Evolutionary conservation across 2,113 vertebrate genomes (phyloP), one percentile per base, ranked within the genome.

Genomic region (Natator depressus): DNA sequence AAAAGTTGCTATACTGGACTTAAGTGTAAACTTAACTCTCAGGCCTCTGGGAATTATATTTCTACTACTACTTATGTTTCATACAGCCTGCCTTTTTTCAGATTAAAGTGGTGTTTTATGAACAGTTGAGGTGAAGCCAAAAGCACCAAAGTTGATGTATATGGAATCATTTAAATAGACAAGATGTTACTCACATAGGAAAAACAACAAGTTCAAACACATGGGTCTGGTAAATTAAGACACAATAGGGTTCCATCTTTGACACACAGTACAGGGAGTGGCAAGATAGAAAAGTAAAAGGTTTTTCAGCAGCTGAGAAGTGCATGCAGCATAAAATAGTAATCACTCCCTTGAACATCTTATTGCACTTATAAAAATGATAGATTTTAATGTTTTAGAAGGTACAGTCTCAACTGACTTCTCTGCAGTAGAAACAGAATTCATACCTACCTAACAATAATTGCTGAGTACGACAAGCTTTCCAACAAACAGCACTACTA

Each of bases 231-330:
- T 31, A 42, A 84, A 84, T 22, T 59, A 50, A 65, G 88, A 1
- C 3, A 4, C 2, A 87, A 49, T 8, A 82, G 84, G 10, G 9
- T 46, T 93, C 62, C 57, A 53, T 8, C 49, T 80, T 35, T 54
- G n/a, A 38, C 27, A 55, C 50, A 29, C 51, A 3, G 0, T 1
- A 65, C 0, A 0, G 59, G 54, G 53, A 51, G 47, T 13, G 9
- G 12, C 8, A 51, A 65, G 57, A 55, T 13, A 10, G 38, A 9
- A 80, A 47, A 25, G 65, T 27, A 10, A 46, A 47, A 95, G 72
- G 57, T 11, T 24, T 90, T 75, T 65, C 50, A 90, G 54, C 29
- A 81, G 5, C 50, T 55, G 65, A 75, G 47, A 69, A 49, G 51
- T 2, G 42, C 54, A 13, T n/a, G 42, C 8, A 57, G 82, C 29